These are phyloP conservation scores for Dicerorhinus sumatrensis DNA, from an alignment of 2,113 vertebrate species.

Conservation along the genomic window DNA sequence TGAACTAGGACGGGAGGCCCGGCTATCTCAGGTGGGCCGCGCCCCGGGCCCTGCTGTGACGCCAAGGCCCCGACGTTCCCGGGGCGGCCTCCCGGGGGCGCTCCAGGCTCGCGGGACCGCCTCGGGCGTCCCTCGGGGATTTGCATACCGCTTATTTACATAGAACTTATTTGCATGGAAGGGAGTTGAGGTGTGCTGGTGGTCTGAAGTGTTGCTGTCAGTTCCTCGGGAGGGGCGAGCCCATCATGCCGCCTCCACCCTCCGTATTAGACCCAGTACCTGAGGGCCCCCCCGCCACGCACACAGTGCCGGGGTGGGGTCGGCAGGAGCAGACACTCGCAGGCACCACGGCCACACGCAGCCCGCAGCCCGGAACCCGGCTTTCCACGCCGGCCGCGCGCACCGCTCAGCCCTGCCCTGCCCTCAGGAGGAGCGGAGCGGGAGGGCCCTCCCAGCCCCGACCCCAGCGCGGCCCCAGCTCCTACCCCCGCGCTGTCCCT, in stretches of 20 bases:
- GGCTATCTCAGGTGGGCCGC: too few species aligned
- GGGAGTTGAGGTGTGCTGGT: not conserved
- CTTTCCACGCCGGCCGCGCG: too few species aligned
- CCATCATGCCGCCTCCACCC: rapidly evolving
- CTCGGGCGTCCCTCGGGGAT: not conserved
- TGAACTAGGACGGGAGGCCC: not conserved
- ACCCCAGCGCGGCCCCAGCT: not conserved
- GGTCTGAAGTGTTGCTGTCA: not conserved
- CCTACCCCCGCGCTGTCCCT: not conserved
- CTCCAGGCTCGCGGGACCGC: not conserved
- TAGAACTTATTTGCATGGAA: not conserved
- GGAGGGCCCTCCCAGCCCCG: not conserved
- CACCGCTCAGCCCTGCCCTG: not conserved
- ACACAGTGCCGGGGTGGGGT: not conserved
- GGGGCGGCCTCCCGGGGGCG: not conserved
- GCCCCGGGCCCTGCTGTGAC: not conserved
- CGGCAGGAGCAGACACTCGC: not conserved
- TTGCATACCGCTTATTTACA: not conserved
- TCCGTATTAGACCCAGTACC: not conserved
- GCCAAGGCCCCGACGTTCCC: not conserved
- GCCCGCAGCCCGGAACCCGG: not conserved
- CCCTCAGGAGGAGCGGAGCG: not conserved
- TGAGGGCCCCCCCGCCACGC: not conserved
- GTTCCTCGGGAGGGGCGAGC: not conserved
- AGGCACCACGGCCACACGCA: not conserved